Evolutionary conservation across 2,797 vertebrate species (phyloP).

Genomic region (Hoplostethus atlanticus): DNA sequence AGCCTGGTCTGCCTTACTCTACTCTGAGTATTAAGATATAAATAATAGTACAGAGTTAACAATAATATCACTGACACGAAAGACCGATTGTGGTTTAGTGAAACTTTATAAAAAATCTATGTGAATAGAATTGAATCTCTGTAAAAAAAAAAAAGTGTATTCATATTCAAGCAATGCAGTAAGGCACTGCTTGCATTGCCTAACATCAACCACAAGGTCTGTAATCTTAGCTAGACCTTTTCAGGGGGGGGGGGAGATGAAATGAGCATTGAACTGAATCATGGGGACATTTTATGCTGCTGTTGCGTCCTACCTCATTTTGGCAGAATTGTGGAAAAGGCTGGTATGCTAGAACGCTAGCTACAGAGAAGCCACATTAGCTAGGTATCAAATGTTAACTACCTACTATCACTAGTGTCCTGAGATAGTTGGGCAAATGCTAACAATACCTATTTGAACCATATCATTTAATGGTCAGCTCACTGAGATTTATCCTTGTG

Average conservation of each 20-base stretch:
- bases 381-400: neutral
- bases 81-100: neutral
- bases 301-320: neutral
- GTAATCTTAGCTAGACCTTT: neutral
- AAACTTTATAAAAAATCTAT: too few species aligned
- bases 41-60: neutral
- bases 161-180: neutral
- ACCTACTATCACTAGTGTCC: conserved; percentile 22
- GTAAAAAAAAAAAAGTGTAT: neutral
- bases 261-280: conserved; percentile 12
- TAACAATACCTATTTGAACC: neutral
- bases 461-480: neutral
- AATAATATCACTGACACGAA: neutral
- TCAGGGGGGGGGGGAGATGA: neutral
- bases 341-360: conserved; percentile 24
- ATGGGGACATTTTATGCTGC: conserved; percentile 8
- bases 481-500: neutral
- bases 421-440: conserved; percentile 1
- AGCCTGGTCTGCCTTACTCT: neutral
- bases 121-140: neutral
- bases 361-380: conserved; percentile 19
- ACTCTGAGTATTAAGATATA: conserved; percentile 26
- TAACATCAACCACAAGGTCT: neutral
- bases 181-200: neutral
- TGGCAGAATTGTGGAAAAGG: neutral